Evolutionary conservation across 2,888 invertebrate species (phyloP), one percentile per base, ranked within the genome.

Genomic region (Synanthedon tipuliformis): DNA sequence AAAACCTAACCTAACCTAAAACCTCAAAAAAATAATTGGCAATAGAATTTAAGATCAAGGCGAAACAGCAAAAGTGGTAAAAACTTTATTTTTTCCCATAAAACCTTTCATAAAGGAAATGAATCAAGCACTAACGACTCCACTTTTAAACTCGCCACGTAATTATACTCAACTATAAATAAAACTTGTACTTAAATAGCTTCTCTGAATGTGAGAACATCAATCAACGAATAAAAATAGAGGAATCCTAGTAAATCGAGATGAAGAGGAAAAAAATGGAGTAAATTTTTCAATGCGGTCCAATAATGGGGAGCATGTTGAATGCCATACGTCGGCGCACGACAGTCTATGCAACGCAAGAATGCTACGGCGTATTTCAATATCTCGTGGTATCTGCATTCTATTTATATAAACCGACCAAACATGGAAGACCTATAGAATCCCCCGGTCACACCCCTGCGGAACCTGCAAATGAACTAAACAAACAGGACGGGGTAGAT

Each of bases 321-420:
- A 53, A 52, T 55, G 50, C 52, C 45, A 52, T 41, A 40, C 48
- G 48, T 50, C 49, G 59, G 59, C 23, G 23, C 59, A 54, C 55
- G 54, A 58, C 59, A 65, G 60, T 67, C 64, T 66, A 65, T 65
- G 62, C 63, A 57, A 40, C 40, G 18, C 50, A 49, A 53, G 65
- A 71, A 72, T 74, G 59, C 68, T 61, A 60, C 54, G 57, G 63
- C 64, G 69, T 71, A 68, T 69, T 73, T 63, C 71, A 76, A 75
- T 77, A 74, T 65, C 59, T 56, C 56, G 61, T 62, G 66, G 68
- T 63, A 64, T 68, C 64, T 64, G 61, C 64, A 61, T 60, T 65
- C 65, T 61, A 66, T 72, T 71, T 70, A 70, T 65, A 63, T 64
- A 54, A 58, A 57, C 54, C 55, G 53, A 56, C 76, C 71, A 72